Percentiles rank a stretch among this genome's conserved stretches.
phyloP scores from a whole-genome alignment of 2,113 vertebrate species.

The Takifugu flavidus region DNA sequence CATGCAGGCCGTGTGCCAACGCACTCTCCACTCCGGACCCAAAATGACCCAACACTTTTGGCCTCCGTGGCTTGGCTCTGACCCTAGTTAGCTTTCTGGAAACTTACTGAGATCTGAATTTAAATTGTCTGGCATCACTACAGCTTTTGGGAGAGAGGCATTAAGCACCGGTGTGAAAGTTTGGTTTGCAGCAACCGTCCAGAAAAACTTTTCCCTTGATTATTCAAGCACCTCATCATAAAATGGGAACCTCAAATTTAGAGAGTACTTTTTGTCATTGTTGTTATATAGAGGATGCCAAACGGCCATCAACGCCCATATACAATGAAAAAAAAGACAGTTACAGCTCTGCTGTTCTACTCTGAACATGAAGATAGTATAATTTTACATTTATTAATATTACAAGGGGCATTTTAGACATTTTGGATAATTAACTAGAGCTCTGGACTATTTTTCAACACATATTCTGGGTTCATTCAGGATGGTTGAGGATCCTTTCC shows the following conservation, averaged over 20 bases:
- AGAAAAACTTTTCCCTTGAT: no score
- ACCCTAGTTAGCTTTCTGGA: conserved; percentile 18
- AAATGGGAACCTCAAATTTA: no score
- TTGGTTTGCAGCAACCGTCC: no score
- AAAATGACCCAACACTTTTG: conserved; percentile 14
- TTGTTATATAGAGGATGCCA: no score
- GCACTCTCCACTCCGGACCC: conserved; percentile 17
- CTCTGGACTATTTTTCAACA: conserved; percentile 4
- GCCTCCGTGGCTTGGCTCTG: conserved; percentile 23
- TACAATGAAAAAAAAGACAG: no score
- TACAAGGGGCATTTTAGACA: no score
- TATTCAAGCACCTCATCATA: no score
- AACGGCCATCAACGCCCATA: no score
- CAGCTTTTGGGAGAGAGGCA: conserved; percentile 8
- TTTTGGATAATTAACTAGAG: conserved; percentile 29
- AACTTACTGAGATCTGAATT: conserved; percentile 34
- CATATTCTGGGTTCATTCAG: conserved; percentile 23
- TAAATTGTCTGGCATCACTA: conserved; percentile 10
- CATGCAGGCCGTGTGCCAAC: conserved; percentile 19
- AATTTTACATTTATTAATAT: no score
- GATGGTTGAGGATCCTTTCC: conserved; percentile 26
- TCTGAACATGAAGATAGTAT: no score
- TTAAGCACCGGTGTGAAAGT: neutral
- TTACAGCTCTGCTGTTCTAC: no score
- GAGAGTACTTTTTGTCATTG: no score